Evolutionary conservation across 2,113 vertebrate species (phyloP).

Genomic region (Irena cyanogastra): DNA sequence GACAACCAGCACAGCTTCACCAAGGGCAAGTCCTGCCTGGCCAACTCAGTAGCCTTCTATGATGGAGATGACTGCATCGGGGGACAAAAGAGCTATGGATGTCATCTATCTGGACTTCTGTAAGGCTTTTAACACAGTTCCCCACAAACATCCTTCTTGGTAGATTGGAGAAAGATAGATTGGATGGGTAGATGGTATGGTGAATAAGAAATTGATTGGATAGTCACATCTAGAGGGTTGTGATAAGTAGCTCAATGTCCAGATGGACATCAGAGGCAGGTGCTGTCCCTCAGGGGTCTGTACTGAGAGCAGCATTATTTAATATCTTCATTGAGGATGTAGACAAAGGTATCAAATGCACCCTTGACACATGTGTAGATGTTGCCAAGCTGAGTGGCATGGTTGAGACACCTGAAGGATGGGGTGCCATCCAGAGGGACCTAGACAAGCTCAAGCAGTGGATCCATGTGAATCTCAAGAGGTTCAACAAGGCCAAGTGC

Average conservation of each 20-base stretch:
- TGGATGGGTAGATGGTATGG: not conserved
- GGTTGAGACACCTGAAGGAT: not conserved
- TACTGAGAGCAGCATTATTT: not conserved
- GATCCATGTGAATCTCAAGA: not conserved
- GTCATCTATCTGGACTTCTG: not conserved
- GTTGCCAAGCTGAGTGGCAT: not conserved
- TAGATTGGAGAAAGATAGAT: not conserved
- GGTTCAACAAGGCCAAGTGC: not conserved
- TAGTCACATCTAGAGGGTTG: not conserved
- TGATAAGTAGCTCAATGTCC: not conserved
- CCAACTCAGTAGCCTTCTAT: not conserved
- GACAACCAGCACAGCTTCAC: not conserved
- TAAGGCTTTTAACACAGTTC: not conserved
- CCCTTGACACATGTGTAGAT: not conserved
- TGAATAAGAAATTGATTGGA: not conserved
- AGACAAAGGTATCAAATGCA: accelerated
- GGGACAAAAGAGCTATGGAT: not conserved
- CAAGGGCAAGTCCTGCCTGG: not conserved
- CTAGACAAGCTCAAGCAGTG: not conserved
- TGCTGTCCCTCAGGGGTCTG: not conserved
- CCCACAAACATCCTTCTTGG: not conserved
- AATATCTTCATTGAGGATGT: not conserved
- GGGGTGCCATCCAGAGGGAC: not conserved
- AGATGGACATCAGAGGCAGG: not conserved
- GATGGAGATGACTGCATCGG: not conserved